Base-by-base conservation (phyloP, 2,113 vertebrate genomes). In the Gallinago undulata region DNA sequence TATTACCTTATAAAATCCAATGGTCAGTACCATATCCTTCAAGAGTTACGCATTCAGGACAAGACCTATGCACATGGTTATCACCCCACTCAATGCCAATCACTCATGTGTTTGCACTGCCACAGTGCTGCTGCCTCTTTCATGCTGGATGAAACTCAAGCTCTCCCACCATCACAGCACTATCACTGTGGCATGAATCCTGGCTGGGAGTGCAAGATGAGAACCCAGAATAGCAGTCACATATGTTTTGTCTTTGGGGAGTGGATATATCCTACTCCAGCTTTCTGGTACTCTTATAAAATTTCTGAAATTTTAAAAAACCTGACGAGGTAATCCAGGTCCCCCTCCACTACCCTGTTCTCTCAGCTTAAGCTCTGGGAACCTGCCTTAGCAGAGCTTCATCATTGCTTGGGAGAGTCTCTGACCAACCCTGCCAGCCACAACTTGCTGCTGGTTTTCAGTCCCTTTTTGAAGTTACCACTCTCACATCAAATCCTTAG, bases 271-370 rank as follows among this genome's bases (percentile, higher is more conserved):
- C 9, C 28, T 12, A 66, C 27, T 35, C 9, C 3, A 84, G 1
- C 35, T 80, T 81, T 28, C 64, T 53, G 7, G 21, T 43, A 19
- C 14, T 41, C 22, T 23, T 8, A 17, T 5, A 35, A 39, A 39
- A 50, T n/a, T 30, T 75, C n/a, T 48, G 10, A 10, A 4, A 3
- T n/a, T 55, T 62, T 37, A 57, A 43, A 2, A 10, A n/a, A 69
- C 56, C 12, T 31, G 18, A 72, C 63, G 30, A 2, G 7, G 14
- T 51, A 66, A 67, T 22, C 22, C 19, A n/a, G 16, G 22, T 55
- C 6, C 24, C n/a, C 1, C 22, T 63, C 31, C 18, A 63, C 16
- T 18, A 59, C 7, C 2, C 18, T 0, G 0, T 50, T 30, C 18
- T 55, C 63, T 68, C 55, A 85, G 45, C 8, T 50, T 43, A 81